These are phyloP conservation scores for Papilio glaucus DNA, from an alignment of 1,140 invertebrate species.

Conservation along the genomic window DNA sequence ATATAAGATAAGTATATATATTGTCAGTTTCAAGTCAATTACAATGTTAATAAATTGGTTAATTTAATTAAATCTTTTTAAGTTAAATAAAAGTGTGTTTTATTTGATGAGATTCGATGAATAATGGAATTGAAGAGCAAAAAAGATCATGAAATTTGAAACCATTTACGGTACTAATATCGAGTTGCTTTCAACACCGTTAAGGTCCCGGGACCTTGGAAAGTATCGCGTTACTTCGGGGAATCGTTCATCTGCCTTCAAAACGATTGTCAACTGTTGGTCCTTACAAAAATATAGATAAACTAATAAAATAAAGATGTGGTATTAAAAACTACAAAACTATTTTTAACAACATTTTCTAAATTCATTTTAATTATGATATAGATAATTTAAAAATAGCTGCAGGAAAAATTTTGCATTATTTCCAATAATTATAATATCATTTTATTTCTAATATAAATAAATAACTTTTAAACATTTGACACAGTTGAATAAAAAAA, in stretches of 20 bases:
- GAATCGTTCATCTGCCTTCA: constrained; percentile 40
- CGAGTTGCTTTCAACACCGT: constrained; percentile 36
- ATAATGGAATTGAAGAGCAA: constrained; percentile 7
- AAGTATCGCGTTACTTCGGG: constrained; percentile 66
- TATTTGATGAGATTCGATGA: neutral
- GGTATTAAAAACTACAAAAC: too few relatives aligned
- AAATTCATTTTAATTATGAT: neutral
- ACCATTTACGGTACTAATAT: constrained; percentile 33
- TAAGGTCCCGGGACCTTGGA: constrained; percentile 38
- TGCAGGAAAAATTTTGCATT: neutral
- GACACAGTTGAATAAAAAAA: neutral
- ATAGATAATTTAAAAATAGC: neutral
- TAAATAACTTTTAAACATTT: neutral
- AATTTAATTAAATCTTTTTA: too few relatives aligned
- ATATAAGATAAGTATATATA: too few relatives aligned
- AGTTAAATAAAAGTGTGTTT: neutral
- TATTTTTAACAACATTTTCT: neutral
- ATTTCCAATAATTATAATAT: neutral
- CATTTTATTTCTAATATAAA: neutral
- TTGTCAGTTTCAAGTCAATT: too few relatives aligned
- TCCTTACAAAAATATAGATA: constrained; percentile 3
- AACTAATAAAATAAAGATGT: too few relatives aligned
- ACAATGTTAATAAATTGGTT: too few relatives aligned
- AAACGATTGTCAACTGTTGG: constrained; percentile 5
- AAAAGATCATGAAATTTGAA: constrained; percentile 23